phyloP scores from a whole-genome alignment of 2,888 invertebrate species.

The Stomorhina lunata region DNA sequence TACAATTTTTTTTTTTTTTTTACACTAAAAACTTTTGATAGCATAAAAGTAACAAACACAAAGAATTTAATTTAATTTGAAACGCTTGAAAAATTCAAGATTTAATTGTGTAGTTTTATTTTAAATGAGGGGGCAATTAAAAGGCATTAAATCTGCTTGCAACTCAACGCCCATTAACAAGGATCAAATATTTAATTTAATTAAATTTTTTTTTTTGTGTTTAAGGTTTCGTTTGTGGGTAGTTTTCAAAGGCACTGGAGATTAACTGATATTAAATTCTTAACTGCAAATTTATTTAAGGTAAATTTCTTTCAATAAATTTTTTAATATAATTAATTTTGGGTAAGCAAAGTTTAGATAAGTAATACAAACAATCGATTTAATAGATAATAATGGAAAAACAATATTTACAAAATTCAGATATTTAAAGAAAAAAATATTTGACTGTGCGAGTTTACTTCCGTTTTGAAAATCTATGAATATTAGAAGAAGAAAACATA shows the following conservation, averaged over 20 bases:
- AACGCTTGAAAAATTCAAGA: background rate
- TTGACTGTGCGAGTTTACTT: constrained; percentile 11
- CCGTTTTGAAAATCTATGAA: constrained; percentile 1
- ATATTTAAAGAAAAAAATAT: background rate
- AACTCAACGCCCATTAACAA: background rate
- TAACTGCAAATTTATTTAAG: constrained; percentile 40
- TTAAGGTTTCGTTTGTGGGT: constrained; percentile 1
- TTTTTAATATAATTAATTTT: constrained; percentile 42
- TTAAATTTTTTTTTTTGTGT: background rate
- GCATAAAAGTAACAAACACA: background rate
- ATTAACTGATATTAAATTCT: constrained; percentile 43
- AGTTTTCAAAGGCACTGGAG: constrained; percentile 11
- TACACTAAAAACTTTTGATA: background rate
- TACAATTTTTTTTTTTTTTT: background rate
- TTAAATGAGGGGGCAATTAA: background rate
- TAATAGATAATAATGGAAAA: constrained; percentile 22
- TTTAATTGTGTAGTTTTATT: background rate
- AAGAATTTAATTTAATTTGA: background rate
- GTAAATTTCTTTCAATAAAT: constrained; percentile 13
- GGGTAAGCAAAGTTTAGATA: constrained; percentile 19
- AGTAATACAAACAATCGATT: constrained; percentile 39
- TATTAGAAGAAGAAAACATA: background rate
- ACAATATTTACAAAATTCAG: background rate
- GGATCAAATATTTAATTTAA: background rate
- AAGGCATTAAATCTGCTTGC: background rate